Percentiles rank a stretch among this genome's conserved stretches.
phyloP scores from a whole-genome alignment of 2,113 vertebrate species.

The Dendropsophus ebraccatus region DNA sequence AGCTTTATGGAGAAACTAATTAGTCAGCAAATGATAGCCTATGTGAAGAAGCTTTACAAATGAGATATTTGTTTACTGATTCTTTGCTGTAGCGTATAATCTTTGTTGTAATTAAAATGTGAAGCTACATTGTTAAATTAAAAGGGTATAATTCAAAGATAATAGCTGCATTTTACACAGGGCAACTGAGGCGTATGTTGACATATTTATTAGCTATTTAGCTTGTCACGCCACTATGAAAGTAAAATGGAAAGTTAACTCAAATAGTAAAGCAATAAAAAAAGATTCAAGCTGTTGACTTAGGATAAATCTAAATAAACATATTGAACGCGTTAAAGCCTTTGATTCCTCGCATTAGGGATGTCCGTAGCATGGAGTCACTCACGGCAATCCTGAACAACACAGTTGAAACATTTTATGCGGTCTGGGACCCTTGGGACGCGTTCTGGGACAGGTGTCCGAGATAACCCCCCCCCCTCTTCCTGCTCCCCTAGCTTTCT shows the following conservation, averaged over 20 bases:
- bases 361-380: no score
- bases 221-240: slow-evolving; percentile 30
- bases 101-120: slow-evolving; percentile 81
- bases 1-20: slow-evolving; percentile 80
- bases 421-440: no score
- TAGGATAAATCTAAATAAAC: neutral
- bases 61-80: slow-evolving; percentile 82
- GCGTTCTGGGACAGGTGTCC: no score
- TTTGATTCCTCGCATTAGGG: no score
- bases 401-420: no score
- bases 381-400: no score
- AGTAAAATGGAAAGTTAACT: slow-evolving; percentile 17
- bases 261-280: neutral
- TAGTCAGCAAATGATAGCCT: slow-evolving; percentile 77
- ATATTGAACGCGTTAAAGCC: neutral
- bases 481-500: no score
- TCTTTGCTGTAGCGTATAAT: slow-evolving; percentile 73
- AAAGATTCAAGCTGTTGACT: neutral
- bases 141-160: slow-evolving; percentile 72
- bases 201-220: slow-evolving; percentile 63
- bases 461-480: no score
- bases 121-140: slow-evolving; percentile 69
- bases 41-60: slow-evolving; percentile 78
- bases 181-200: slow-evolving; percentile 62
- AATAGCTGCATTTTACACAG: slow-evolving; percentile 69